Evolutionary conservation across 1,140 invertebrate species (phyloP), one percentile per base, ranked within the genome.

Genomic region (Drosophila dunni): DNA sequence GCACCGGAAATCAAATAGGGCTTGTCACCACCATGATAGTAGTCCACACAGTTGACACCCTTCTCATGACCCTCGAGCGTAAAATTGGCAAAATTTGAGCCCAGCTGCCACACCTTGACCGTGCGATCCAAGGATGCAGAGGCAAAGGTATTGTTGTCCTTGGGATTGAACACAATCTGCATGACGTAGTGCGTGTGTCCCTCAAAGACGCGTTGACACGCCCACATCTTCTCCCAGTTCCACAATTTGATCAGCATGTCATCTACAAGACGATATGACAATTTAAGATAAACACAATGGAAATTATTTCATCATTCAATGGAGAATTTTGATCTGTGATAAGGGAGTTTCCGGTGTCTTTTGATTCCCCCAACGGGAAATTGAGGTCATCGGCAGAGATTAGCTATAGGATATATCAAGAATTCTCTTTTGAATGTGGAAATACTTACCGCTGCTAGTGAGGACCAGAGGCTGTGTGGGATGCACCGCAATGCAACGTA

Each of bases 121-220:
- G 98, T 99, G 73, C 98, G 95, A 93, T 99, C 99, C 1, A 99
- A 94, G 17, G 98, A 99, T 24, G 98, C 99, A 91, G 97, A 99
- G 5, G 98, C 99, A 94, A 99, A 99, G n/a, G 98, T 99, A 92
- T 99, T 99, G 92, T 99, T 99, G 91, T 99, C 99, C 93, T 99
- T 99, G 0, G 99, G 99, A 94, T 99, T 99, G 77, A 99, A 97
- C 0, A 99, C 98, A 84, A 99, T 97, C 93, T 99, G 98, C 99
- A 99, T 99, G 0, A 99, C 98, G 92, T 99, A 99, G 92, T 99
- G 99, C 0, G 98, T 98, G 93, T 99, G 99, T 0, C 99, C 98
- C 90, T 99, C 98, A 91, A 99, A 99, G 1, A 99, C 97, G 93
- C 99, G 98, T 82, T 99, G 98, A 83, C 98, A 98, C 0, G 96